Evolutionary conservation across 2,888 invertebrate genomes (phyloP), one percentile per base, ranked within the genome.

Genomic region (Drosophila quinaria): DNA sequence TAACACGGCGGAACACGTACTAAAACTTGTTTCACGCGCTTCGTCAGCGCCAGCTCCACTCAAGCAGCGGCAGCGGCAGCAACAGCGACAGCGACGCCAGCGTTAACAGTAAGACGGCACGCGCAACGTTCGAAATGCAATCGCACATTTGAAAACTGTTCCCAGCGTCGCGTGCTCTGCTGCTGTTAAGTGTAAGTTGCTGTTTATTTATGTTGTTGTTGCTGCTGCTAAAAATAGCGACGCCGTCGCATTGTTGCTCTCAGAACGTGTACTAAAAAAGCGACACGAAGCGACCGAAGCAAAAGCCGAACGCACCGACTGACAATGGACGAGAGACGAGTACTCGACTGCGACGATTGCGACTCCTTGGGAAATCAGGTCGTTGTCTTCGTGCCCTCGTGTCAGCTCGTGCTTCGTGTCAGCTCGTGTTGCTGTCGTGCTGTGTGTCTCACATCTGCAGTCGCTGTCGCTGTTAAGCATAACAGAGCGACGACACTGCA

Each of bases 1-100:
- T 90, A 86, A 91, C 91, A 91, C 92, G 91, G 91, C 91, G 92
- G 91, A 92, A 92, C 91, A 91, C 91, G 92, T 91, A 92, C 92
- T 92, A 91, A 91, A 91, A 91, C 90, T 90, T 90, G 91, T 91
- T 91, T 86, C 77, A 80, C 55, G 67, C 82, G 84, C 66, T 60
- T 50, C 54, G 76, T 29, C 65, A 25, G 50, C 56, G 56, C 11
- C 54, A 54, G 11, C 68, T 50, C 35, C 50, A 35, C 41, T 50
- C 17, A 9, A 37, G 11, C 60, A 29, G 46, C 58, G 55, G 22
- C 41, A 2, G 22, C 61, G 15, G 11, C 55, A 33, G 56, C 71
- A 29, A 9, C 51, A 41, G 29, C 61, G 13, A 13, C 61, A 35
- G 70, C 70, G 62, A 58, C 44, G 78, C 52, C 22, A 44, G 37